These are phyloP conservation scores for Conus betulinus DNA, from an alignment of 1,140 invertebrate genomes.

Conservation along the genomic window DNA sequence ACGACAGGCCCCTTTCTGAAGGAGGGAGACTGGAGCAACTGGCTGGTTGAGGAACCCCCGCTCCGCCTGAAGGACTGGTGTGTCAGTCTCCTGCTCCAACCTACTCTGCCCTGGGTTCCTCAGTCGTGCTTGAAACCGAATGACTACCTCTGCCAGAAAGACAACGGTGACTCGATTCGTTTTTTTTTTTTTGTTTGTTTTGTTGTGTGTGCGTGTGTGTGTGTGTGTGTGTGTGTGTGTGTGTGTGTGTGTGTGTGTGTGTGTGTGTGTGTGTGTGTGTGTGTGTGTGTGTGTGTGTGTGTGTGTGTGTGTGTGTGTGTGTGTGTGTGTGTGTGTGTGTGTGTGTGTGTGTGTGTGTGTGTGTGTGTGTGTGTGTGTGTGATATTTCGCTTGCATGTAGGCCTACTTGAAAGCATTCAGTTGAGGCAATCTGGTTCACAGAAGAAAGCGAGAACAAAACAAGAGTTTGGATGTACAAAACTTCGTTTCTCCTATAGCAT, in stretches of 20 bases:
- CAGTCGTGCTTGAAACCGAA: neutral
- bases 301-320: neutral
- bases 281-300: slow-evolving; percentile 21
- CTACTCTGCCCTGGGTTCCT: neutral
- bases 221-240: slow-evolving; percentile 18
- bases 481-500: too few species aligned
- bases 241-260: neutral
- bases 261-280: neutral
- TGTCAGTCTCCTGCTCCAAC: neutral
- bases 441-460: too few species aligned
- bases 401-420: neutral
- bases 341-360: slow-evolving; percentile 15
- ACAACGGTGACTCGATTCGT: neutral
- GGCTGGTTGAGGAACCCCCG: neutral
- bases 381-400: neutral
- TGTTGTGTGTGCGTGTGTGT: neutral
- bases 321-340: neutral
- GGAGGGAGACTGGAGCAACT: neutral
- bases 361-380: neutral
- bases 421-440: neutral
- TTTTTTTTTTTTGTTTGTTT: too few species aligned
- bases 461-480: too few species aligned
- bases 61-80: neutral
- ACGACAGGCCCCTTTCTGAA: neutral
- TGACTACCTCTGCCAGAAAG: neutral